A percentile compares a stretch with the other conserved stretches of the same genome.
Evolutionary conservation across 2,113 vertebrate species (phyloP).

Genomic region (Mobula birostris): DNA sequence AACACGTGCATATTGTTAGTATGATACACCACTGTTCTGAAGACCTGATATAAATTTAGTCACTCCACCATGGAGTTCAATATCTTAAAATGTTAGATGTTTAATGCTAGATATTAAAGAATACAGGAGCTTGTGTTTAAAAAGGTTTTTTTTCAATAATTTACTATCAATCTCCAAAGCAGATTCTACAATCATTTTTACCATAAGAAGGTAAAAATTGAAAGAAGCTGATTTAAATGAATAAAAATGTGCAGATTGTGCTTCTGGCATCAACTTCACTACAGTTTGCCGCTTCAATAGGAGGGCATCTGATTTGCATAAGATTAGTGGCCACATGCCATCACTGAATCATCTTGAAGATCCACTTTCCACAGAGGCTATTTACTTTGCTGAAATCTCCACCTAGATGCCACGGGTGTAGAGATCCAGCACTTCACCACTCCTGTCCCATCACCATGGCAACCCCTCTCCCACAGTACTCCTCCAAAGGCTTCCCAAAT

Average conservation of each 20-base stretch:
- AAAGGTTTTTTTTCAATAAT: too few species aligned
- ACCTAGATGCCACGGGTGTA: not conserved
- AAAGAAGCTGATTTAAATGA: not conserved
- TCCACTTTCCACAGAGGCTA: not conserved
- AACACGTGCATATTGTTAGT: not conserved
- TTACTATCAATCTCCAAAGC: not conserved
- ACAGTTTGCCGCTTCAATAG: not conserved
- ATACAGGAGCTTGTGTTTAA: too few species aligned
- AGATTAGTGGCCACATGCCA: not conserved
- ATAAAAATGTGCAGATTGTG: not conserved
- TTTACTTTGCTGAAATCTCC: not conserved
- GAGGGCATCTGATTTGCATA: not conserved
- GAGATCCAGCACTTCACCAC: not conserved
- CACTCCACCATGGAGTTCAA: not conserved
- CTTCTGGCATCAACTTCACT: not conserved
- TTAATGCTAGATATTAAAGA: too few species aligned
- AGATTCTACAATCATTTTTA: not conserved
- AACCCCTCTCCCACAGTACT: not conserved
- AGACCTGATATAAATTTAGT: not conserved
- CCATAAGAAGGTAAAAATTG: not conserved
- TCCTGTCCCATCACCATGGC: not conserved
- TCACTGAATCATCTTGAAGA: not conserved
- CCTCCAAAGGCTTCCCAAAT: not conserved
- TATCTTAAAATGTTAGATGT: not conserved
- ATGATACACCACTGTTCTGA: not conserved